phyloP scores from a whole-genome alignment of 2,113 vertebrate genomes.

The Todiramphus saurophagus region DNA sequence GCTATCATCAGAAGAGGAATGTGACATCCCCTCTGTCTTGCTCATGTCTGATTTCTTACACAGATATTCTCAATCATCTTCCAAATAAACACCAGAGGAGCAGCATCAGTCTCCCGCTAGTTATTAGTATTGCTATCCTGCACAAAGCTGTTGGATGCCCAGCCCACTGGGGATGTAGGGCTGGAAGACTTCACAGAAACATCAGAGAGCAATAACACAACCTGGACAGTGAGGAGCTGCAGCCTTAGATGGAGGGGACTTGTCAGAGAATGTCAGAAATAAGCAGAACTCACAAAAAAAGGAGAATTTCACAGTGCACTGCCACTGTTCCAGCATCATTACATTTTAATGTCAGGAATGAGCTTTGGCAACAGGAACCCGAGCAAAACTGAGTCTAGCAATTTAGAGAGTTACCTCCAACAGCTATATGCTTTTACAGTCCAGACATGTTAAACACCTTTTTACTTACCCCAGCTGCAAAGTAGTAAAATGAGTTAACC shows the following conservation, averaged over 20 bases:
- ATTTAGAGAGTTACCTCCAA: background rate
- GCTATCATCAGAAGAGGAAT: background rate
- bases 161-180: background rate
- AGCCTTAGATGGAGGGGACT: background rate
- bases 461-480: background rate
- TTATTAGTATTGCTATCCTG: background rate
- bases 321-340: background rate
- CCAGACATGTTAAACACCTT: background rate
- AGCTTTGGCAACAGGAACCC: background rate
- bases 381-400: background rate
- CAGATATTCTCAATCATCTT: background rate
- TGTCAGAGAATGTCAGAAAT: background rate
- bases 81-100: background rate
- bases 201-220: background rate
- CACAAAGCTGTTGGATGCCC: background rate
- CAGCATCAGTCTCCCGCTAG: background rate
- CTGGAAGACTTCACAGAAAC: background rate
- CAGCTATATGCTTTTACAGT: background rate
- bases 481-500: background rate
- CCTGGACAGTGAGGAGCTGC: background rate
- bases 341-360: background rate
- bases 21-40: background rate
- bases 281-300: background rate
- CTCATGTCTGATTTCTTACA: background rate
- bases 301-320: background rate